Percentiles rank a stretch among this genome's conserved stretches.
Conservation (phyloP, 2,797 vertebrate species). For the Pogoniulus pusillus region DNA sequence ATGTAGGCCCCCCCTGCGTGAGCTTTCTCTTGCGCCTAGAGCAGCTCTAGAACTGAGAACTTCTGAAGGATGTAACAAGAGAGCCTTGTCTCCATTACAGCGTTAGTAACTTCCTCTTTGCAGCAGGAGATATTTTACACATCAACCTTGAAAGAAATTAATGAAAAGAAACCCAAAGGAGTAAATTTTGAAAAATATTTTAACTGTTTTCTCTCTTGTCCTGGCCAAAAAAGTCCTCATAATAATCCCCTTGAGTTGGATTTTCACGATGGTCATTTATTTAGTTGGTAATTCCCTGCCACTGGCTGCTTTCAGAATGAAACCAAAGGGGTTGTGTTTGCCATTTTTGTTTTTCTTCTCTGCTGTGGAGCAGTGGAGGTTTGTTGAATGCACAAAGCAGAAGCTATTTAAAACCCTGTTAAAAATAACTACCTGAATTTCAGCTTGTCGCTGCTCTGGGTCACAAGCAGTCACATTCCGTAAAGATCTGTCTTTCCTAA, state of each 20-base stretch:
- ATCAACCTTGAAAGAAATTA: neutral
- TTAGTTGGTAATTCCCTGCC: neutral
- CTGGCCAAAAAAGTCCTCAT: neutral
- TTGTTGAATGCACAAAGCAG: neutral
- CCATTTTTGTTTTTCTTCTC: neutral
- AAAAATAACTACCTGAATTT: neutral
- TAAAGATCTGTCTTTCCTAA: neutral
- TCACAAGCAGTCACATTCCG: neutral
- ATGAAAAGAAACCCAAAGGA: neutral
- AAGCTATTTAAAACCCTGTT: neutral
- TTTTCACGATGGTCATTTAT: neutral
- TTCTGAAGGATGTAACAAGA: neutral
- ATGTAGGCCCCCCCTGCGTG: neutral
- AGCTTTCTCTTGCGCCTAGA: neutral
- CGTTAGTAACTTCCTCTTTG: neutral
- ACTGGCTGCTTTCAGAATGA: neutral
- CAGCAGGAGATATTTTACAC: neutral
- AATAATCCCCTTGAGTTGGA: neutral
- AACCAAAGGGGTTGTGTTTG: neutral
- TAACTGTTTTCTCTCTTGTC: neutral
- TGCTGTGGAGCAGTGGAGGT: neutral
- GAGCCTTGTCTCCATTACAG: neutral
- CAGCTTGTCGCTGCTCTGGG: neutral
- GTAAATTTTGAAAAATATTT: neutral
- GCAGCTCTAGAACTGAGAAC: neutral